Evolutionary conservation across 2,797 vertebrate genomes (phyloP), one percentile per base, ranked within the genome.

Genomic region (Oryzias dopingdopingensis): DNA sequence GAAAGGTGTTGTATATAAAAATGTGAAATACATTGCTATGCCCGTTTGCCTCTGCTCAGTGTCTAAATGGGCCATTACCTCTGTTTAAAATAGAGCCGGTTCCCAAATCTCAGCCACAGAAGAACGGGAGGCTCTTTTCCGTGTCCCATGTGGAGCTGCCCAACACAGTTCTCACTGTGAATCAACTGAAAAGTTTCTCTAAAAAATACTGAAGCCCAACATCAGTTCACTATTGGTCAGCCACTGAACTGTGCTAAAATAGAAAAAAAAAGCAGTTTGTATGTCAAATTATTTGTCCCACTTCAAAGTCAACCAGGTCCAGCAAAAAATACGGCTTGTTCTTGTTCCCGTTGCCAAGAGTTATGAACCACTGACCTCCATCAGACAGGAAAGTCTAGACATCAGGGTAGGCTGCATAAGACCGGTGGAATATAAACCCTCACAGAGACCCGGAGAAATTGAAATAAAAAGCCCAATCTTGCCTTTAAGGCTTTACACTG

Each of bases 1-100:
- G 89, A 90, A 48, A 76, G 89, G 83, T 80, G 84, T 81, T 82
- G 83, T 79, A 82, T 84, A 82, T 86, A 82, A 86, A 86, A 83
- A 87, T 72, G 67, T 76, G 57, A 80, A 83, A 82, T 81, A 80
- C 74, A 72, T 69, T 65, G 74, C 69, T 52, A 79, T 76, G 72
- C 71, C 70, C 74, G 65, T 84, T 77, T 58, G 81, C 75, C 70
- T 80, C 86, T 89, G 85, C 56, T 85, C 71, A 87, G 43, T 79
- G 79, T 88, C 89, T 55, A 24, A 5, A 6, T 48, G 68, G 65
- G 72, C 75, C 64, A 57, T 77, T 69, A 54, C 37, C 43, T 66
- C 49, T 6, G 63, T 76, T 77, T 73, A 70, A 76, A 86, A 84
- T 76, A 76, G 70, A 80, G 59, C 58, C 67, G 15, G 64, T 20